Base-by-base conservation (phyloP, 2,888 invertebrate species). In the Chrysomela aeneicollis region DNA sequence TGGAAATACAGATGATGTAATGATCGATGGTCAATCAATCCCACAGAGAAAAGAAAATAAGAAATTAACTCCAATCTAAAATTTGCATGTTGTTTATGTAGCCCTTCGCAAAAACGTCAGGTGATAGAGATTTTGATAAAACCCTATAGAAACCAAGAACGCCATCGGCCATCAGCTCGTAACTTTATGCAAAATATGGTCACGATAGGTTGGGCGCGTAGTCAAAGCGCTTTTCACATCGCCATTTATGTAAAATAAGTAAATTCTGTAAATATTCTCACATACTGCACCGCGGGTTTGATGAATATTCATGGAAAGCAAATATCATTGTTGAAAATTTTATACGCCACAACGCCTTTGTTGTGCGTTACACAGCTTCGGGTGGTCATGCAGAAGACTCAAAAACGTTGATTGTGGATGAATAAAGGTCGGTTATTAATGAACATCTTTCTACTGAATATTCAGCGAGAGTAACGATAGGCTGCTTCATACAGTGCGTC, bases 211-310 rank as follows among this genome's bases (percentile, higher is more conserved):
- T 64, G 70, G 63, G 61, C 67, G 66, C 63, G 61, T 66, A 66
- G 55, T 51, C 59, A 63, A 58, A 63, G 59, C 61, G 66, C 67
- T 70, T 68, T 66, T 68, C 68, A 68, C 63, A 63, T 61, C 67
- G 66, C 63, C 70, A 67, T 67, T 69, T 71, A 72, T 75, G 74
- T 76, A 74, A 76, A 76, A 76, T 74, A 73, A 75, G 76, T 74
- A 76, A 76, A 76, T 76, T 70, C 64, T 68, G 68, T 70, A 66
- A 67, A 70, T 70, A 76, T 76, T 75, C 76, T 74, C 76, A 76
- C 73, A 74, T 71, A 68, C 71, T 67, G 68, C 62, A 69, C 66
- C 64, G 59, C 60, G 55, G 66, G 67, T 68, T 67, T 71, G 70
- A 71, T 76, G 76, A 74, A 76, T 76, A 76, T 76, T 74, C 72